These are phyloP conservation scores for Gadopsis marmoratus DNA, from an alignment of 2,797 vertebrate genomes.

Conservation along the genomic window DNA sequence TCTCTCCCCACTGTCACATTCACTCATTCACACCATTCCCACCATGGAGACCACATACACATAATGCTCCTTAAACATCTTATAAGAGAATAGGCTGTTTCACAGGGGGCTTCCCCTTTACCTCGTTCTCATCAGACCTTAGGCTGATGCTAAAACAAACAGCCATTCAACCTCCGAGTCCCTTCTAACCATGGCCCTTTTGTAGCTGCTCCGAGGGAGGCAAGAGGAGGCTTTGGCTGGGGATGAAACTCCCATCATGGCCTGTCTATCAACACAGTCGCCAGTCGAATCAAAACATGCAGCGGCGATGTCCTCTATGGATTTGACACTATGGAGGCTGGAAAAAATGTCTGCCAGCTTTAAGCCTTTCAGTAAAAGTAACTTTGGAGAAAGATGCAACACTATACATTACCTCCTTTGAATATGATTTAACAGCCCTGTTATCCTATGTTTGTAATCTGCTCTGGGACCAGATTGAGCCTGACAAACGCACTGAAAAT, in stretches of 20 bases:
- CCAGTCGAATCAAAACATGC: constrained; percentile 46
- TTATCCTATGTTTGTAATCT: constrained; percentile 51
- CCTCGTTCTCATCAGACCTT: constrained; percentile 50
- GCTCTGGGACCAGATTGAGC: constrained; percentile 17
- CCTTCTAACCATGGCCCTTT: constrained; percentile 34
- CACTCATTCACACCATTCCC: constrained; percentile 64
- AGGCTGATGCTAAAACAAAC: constrained; percentile 60
- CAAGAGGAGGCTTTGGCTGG: constrained; percentile 45
- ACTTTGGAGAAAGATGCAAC: constrained; percentile 20
- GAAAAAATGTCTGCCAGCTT: constrained; percentile 29
- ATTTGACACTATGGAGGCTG: constrained; percentile 28
- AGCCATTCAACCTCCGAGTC: constrained; percentile 43
- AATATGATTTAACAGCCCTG: constrained; percentile 58
- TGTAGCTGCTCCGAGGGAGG: constrained; percentile 42
- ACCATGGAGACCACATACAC: constrained; percentile 64
- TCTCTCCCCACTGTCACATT: constrained; percentile 69
- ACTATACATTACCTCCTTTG: constrained; percentile 28
- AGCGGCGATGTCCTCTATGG: constrained; percentile 25
- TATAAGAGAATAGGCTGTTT: constrained; percentile 50
- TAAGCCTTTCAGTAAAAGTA: constrained; percentile 18
- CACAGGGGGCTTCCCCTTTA: constrained; percentile 49
- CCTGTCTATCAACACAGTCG: constrained; percentile 53
- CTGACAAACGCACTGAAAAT: constrained; percentile 45
- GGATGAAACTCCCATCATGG: constrained; percentile 54
- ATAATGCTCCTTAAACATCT: constrained; percentile 51